Evolutionary conservation across 2,113 vertebrate genomes (phyloP).

Genomic region (Nestor notabilis): DNA sequence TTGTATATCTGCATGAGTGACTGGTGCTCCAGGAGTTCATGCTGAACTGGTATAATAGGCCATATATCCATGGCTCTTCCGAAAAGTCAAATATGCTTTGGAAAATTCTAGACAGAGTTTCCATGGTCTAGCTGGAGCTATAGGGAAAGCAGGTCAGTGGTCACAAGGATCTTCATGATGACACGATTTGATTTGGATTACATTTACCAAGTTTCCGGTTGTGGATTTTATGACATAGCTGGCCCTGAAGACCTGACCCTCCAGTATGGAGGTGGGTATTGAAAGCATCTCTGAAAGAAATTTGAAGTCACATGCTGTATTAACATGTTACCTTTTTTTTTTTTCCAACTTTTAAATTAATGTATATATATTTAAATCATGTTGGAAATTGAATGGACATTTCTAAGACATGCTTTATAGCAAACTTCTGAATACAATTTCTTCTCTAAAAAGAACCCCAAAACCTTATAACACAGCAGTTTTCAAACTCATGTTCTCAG

Average conservation of each 20-base stretch:
- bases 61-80: neutral
- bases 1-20: neutral
- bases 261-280: neutral
- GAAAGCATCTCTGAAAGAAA: neutral
- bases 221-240: neutral
- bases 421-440: neutral
- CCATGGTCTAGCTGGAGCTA: neutral
- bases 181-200: neutral
- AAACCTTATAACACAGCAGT: neutral
- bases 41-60: neutral
- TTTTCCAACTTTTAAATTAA: neutral
- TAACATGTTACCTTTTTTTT: neutral
- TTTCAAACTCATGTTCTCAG: neutral
- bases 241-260: neutral
- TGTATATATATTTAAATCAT: neutral
- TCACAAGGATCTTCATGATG: neutral
- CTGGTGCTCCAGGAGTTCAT: neutral
- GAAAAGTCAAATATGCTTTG: neutral
- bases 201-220: neutral
- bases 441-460: neutral
- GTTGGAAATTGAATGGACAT: neutral
- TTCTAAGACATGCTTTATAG: neutral
- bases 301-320: neutral
- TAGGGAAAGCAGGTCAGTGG: neutral
- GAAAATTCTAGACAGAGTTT: neutral